A percentile compares a stretch with the other conserved stretches of the same genome.
Evolutionary conservation across 2,888 invertebrate species (phyloP).

Genomic region (Poecilobothrus nobilitatus): DNA sequence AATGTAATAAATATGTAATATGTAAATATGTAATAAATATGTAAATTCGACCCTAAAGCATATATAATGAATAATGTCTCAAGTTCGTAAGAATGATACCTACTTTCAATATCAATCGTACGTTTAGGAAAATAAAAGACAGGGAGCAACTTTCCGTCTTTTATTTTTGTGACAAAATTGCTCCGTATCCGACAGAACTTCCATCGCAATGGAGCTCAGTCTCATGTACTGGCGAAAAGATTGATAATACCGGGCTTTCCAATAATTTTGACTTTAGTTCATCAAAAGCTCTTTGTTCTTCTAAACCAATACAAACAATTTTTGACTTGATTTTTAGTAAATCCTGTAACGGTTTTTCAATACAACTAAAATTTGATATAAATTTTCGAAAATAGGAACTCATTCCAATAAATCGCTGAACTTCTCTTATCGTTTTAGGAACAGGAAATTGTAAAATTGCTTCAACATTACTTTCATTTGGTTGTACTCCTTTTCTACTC

Average conservation of each 20-base stretch:
- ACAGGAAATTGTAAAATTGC: constrained; percentile 7
- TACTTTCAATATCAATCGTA: constrained; percentile 15
- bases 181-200: no score
- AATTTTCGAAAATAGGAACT: constrained; percentile 19
- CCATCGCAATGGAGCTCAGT: no score
- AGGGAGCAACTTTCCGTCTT: constrained; percentile 24
- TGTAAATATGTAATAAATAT: no score
- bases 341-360: constrained; percentile 17
- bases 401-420: constrained; percentile 19
- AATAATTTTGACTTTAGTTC: constrained; percentile 22
- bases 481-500: constrained; percentile 12
- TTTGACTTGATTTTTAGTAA: constrained; percentile 14
- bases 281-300: constrained; percentile 25
- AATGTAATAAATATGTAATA: no score
- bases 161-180: constrained; percentile 26
- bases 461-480: constrained; percentile 7
- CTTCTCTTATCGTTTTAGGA: constrained; percentile 10
- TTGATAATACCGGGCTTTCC: constrained; percentile 13
- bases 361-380: no score
- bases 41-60: constrained; percentile 16
- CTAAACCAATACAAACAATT: constrained; percentile 21
- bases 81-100: constrained; percentile 20
- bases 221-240: no score
- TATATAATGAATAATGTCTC: constrained; percentile 18
- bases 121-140: constrained; percentile 19